Evolutionary conservation across 2,888 invertebrate species (phyloP).

Genomic region (Rhingia rostrata): DNA sequence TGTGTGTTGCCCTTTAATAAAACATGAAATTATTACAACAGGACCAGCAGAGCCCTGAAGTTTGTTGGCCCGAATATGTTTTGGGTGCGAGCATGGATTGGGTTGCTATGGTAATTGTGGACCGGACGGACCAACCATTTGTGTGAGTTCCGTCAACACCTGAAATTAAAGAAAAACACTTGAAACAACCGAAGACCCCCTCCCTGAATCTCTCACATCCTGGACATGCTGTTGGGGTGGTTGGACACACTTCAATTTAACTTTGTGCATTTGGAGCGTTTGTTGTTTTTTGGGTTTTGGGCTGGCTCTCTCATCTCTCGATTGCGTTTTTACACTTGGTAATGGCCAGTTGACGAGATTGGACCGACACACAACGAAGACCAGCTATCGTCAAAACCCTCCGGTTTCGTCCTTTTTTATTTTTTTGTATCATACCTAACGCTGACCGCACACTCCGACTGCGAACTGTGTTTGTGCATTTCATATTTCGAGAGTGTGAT

Average conservation of each 20-base stretch:
- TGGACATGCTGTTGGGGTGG: constrained; percentile 46
- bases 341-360: constrained; percentile 71
- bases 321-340: constrained; percentile 67
- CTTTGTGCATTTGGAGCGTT: constrained; percentile 67
- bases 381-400: too few relatives aligned
- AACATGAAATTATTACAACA: constrained; percentile 73
- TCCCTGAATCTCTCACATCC: not conserved
- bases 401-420: not conserved
- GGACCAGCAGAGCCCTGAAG: constrained; percentile 35
- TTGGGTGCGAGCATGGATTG: constrained; percentile 2
- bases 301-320: constrained; percentile 20
- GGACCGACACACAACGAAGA: constrained; percentile 21
- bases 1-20: constrained; percentile 68
- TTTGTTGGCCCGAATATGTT: constrained; percentile 59
- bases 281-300: constrained; percentile 59
- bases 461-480: constrained; percentile 55
- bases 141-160: constrained; percentile 74
- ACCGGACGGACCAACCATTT: constrained; percentile 38
- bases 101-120: constrained; percentile 27
- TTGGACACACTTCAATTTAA: constrained; percentile 71
- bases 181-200: constrained; percentile 24
- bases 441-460: constrained; percentile 38
- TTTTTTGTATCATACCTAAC: constrained; percentile 8
- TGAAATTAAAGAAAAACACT: constrained; percentile 76
- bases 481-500: constrained; percentile 60